Evolutionary conservation across 2,888 invertebrate species (phyloP).

Genomic region (Ophioninae sp.): DNA sequence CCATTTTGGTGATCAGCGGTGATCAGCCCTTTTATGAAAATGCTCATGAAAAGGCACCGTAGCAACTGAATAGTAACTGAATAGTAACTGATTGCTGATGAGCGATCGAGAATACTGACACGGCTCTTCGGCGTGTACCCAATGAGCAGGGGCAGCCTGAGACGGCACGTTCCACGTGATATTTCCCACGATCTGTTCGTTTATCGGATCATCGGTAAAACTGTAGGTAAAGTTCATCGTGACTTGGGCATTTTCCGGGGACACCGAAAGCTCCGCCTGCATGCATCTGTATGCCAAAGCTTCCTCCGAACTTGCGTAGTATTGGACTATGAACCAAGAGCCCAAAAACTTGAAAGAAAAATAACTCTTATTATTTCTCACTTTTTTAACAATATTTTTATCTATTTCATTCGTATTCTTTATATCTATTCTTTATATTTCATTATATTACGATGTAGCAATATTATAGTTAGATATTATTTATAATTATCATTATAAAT

Average conservation of each 20-base stretch:
- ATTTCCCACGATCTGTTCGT: constrained; percentile 90
- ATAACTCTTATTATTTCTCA: neutral
- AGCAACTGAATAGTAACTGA: too few species aligned
- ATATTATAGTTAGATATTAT: too few species aligned
- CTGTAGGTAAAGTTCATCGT: constrained; percentile 95
- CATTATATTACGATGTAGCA: too few species aligned
- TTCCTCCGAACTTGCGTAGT: constrained; percentile 94
- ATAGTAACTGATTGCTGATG: neutral
- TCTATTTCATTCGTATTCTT: too few species aligned
- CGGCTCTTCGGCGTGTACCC: constrained; percentile 92
- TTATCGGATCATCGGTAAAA: constrained; percentile 91
- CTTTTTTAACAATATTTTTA: neutral
- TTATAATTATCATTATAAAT: too few species aligned
- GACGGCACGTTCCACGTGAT: constrained; percentile 93
- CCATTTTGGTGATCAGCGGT: too few species aligned
- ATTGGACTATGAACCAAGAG: constrained; percentile 92
- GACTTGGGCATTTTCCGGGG: constrained; percentile 83
- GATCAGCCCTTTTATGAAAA: too few species aligned
- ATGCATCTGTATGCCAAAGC: constrained; percentile 92
- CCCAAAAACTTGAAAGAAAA: constrained; percentile 86
- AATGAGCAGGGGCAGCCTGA: constrained; percentile 88
- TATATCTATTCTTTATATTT: neutral
- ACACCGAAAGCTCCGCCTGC: constrained; percentile 87
- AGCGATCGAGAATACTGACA: constrained; percentile 83
- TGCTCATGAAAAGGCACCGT: too few species aligned